Conservation (phyloP, 2,797 vertebrate genomes). For the Heterohyrax brucei region DNA sequence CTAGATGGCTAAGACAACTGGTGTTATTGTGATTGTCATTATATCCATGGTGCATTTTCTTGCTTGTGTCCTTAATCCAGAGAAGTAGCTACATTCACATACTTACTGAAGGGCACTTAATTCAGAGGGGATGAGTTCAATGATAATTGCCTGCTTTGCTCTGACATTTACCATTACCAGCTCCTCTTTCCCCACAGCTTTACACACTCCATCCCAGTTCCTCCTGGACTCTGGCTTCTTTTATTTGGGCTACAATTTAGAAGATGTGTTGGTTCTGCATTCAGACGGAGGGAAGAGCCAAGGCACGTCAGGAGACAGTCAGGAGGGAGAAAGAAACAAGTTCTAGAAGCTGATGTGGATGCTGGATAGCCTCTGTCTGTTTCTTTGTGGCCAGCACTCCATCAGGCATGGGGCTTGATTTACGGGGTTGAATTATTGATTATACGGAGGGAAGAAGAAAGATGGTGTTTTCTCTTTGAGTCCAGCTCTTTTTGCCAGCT, state of each 20-base stretch:
- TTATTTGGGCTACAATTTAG: not conserved
- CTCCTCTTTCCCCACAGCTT: not conserved
- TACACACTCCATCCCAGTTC: not conserved
- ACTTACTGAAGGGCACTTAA: fast-evolving
- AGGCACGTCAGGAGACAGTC: not conserved
- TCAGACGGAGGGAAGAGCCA: not conserved
- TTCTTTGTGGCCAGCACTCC: slow-evolving; percentile 46
- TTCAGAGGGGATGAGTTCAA: not conserved
- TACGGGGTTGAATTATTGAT: slow-evolving; percentile 81
- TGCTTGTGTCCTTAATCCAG: not conserved
- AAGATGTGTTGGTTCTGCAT: slow-evolving; percentile 4
- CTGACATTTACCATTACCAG: not conserved
- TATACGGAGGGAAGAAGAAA: slow-evolving; percentile 58
- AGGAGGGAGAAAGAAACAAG: not conserved
- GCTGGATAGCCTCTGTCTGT: not conserved
- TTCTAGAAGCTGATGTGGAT: slow-evolving; percentile 4
- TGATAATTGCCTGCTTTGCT: not conserved
- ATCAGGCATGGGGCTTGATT: slow-evolving; percentile 46
- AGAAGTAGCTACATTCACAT: not conserved
- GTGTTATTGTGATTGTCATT: not conserved
- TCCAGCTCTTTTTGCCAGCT: not conserved
- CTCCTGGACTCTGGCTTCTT: not conserved
- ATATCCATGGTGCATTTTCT: not conserved
- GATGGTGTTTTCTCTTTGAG: slow-evolving; percentile 74
- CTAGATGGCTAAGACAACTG: no score